Evolutionary conservation across 2,797 vertebrate species (phyloP), one percentile per base, ranked within the genome.

Genomic region (Coreius guichenoti): DNA sequence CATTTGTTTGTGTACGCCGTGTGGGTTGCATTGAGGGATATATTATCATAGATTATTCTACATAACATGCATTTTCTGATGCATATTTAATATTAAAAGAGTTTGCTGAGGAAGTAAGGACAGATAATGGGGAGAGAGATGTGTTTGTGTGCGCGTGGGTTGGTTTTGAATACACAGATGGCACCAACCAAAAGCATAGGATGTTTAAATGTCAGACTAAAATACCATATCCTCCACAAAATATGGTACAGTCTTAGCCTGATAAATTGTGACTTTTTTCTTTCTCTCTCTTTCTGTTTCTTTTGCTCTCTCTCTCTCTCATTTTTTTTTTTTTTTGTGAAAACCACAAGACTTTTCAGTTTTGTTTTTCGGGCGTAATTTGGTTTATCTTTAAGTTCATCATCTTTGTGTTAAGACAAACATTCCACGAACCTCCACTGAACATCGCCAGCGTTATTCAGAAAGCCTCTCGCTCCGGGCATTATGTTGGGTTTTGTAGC

Each of bases 271-370:
- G 87, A 83, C 84, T 80, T 82, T 86, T 83, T 80, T 43, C 39
- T 33, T 45, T 84, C n/a, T 84, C 2, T 84, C 63, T 84, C 13
- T 84, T 26, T 80, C 0, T 75, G 1, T 76, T 2, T 45, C 23
- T 61, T 2, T n/a, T n/a, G n/a, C n/a, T 65, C 6, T 80, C 13
- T 58, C 5, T 65, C 7, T 78, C 1, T 56, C 39, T 2, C 4
- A 0, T 36, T 36, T 36, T 43, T 43, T 43, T n/a, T n/a, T 87
- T 83, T 87, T 86, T 81, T 58, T 0, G 72, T 84, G 63, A 84
- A 95, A 97, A 94, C 97, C 97, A 96, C 97, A 97, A 93, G 93
- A 88, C 95, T 95, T 96, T 94, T 97, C 96, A 93, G 96, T 98
- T 97, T 97, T 97, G 96, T 95, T 97, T 97, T 96, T 96, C 94